Base-by-base conservation (phyloP, 2,797 vertebrate genomes). In the Gephyroberyx darwinii region DNA sequence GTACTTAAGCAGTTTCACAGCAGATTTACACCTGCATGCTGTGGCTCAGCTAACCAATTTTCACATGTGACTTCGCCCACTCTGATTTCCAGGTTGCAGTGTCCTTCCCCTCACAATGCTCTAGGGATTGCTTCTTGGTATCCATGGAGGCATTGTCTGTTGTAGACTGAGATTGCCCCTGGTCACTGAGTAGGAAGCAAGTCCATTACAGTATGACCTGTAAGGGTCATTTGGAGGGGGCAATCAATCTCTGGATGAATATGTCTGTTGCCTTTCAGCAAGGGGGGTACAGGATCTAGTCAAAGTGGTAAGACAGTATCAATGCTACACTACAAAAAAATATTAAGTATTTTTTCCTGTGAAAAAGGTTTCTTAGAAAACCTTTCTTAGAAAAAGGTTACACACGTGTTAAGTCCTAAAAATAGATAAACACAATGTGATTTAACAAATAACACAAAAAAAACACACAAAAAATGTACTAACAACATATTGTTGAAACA, bases 171-270 rank as follows among this genome's bases (percentile, higher is more conserved):
- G 86, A 90, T 86, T 90, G 88, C 70, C 52, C 81, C 84, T 30
- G 80, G 89, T 81, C 84, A 86, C 79, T 72, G 88, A 84, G 87
- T 89, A 87, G 91, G 89, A 92, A 90, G 85, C 70, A 35, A 86
- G 86, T 88, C 78, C 82, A 89, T 92, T 92, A 92, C 81, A 76
- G 83, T 43, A 13, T 85, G 88, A 92, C 90, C 90, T 82, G 20
- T 39, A 51, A 81, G 80, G 88, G 88, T 88, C 85, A 86, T 84
- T 84, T 58, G 74, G 74, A 83, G 73, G 84, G 82, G 81, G 86
- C 77, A 85, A 89, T 91, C 90, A 89, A 89, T 93, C 87, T 90
- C 65, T 50, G 71, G 73, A 88, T 90, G 83, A 89, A 88, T 84
- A 82, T 74, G 77, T 86, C 82, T 70, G 60, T 60, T 81, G 33